Base-by-base conservation (phyloP, 2,797 vertebrate genomes). In the Arnoldichthys spilopterus region DNA sequence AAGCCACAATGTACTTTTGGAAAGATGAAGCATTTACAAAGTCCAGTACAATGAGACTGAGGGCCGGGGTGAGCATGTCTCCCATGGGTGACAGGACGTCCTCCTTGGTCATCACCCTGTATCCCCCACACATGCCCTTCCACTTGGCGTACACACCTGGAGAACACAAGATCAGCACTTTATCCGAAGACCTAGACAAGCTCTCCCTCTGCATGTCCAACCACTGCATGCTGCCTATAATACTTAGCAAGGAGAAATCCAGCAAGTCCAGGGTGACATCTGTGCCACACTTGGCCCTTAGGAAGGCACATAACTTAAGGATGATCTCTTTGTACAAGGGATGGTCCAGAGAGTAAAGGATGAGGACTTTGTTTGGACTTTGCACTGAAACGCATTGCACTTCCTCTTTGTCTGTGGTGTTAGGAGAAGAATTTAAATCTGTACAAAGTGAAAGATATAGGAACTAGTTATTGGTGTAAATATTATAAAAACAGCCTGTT, bases 271-370 rank as follows among this genome's bases (percentile, higher is more conserved):
- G 87, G 37, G 95, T 90, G 20, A 97, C 97, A 1, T 97, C 95
- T 0, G 93, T 95, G 63, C 96, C 95, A 74, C 97, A 98, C 58
- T 91, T 94, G 0, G 91, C 90, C 61, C 89, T 88, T 58, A 99
- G 90, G 84, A 99, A 99, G 79, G 94, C 92, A 0, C 94, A 94
- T n/a, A 99, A 93, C 88, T 93, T 97, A 13, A 99, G 90, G 76
- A 99, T 90, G 45, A 97, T 89, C 0, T 95, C 93, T 85, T 93
- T 94, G 2, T 98, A 99, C 54, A 96, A 87, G 12, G 90, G 91
- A 75, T 98, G 96, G 83, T 99, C 98, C 0, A 94, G 93, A 0
- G 98, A 99, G 88, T 99, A 98, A 81, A 99, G 90, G 3, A 99
- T 82, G 89, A 98, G 94, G 47, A 99, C 91, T 82, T 93, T 95